A percentile compares a stretch with the other conserved stretches of the same genome.
Evolutionary conservation across 2,888 invertebrate species (phyloP).

Genomic region (Raillietiella orientalis): DNA sequence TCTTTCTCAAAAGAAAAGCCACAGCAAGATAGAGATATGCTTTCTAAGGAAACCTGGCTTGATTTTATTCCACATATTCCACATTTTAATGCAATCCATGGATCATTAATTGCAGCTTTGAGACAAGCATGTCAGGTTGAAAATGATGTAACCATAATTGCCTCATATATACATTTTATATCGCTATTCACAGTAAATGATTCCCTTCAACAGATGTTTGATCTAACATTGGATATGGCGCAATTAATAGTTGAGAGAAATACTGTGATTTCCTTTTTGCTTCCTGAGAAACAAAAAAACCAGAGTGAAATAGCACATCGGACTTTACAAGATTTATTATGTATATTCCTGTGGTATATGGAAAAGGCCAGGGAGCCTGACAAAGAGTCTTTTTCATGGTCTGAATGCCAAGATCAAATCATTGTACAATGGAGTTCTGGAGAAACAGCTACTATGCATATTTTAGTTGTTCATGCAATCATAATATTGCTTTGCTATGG

Average conservation of each 20-base stretch:
- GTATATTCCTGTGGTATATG: conserved; percentile 12
- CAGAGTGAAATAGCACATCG: conserved; percentile 5
- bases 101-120: conserved; percentile 21
- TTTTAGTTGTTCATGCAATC: conserved; percentile 48
- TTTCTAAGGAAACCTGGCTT: conserved; percentile 7
- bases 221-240: conserved; percentile 37
- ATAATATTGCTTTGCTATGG: conserved; percentile 37
- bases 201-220: conserved; percentile 26
- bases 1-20: too few relatives aligned
- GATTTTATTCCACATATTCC: conserved; percentile 27
- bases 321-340: conserved; percentile 9
- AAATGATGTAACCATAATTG: conserved; percentile 45
- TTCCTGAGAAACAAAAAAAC: conserved; percentile 11
- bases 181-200: conserved; percentile 33
- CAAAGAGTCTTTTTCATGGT: conserved; percentile 22
- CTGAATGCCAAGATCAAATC: conserved; percentile 37
- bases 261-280: conserved; percentile 49
- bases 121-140: conserved; percentile 66
- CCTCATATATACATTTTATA: conserved; percentile 54
- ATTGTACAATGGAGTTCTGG: conserved; percentile 40
- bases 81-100: conserved; percentile 34
- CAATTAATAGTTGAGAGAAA: conserved; percentile 69
- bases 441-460: conserved; percentile 36
- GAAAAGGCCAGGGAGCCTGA: conserved; percentile 22
- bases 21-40: not conserved